Percentiles rank a stretch among this genome's conserved stretches.
phyloP scores from a whole-genome alignment of 1,140 invertebrate species.

The Zaprionus ghesquierei region DNA sequence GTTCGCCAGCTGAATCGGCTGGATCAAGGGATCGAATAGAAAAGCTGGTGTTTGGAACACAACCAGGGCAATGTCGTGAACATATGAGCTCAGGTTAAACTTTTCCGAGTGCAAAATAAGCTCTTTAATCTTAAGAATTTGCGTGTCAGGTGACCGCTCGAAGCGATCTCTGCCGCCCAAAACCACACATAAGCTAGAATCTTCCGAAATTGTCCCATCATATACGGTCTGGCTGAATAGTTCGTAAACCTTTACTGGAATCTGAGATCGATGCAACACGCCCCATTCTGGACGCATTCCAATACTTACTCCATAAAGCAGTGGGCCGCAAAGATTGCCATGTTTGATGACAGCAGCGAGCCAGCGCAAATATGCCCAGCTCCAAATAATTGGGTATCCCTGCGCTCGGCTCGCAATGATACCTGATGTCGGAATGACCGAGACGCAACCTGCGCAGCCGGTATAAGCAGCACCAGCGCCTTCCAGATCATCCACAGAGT shows the following conservation, averaged over 20 bases:
- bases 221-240: slow-evolving; percentile 15
- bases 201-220: slow-evolving; percentile 25
- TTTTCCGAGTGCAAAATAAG: background rate
- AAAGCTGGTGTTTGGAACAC: too few species aligned
- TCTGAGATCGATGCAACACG: too few species aligned
- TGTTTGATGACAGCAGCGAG: slow-evolving; percentile 54
- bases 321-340: slow-evolving; percentile 81
- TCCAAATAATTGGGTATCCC: slow-evolving; percentile 26
- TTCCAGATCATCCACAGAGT: background rate
- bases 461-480: background rate
- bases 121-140: slow-evolving; percentile 1
- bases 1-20: background rate
- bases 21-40: too few species aligned
- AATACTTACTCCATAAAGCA: slow-evolving; percentile 75
- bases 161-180: slow-evolving; percentile 31
- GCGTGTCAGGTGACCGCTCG: background rate
- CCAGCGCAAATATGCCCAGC: slow-evolving; percentile 66
- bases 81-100: slow-evolving; percentile 36
- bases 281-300: too few species aligned
- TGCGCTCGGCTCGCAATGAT: slow-evolving; percentile 30
- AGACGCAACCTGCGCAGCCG: too few species aligned
- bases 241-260: too few species aligned
- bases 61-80: slow-evolving; percentile 42
- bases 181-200: slow-evolving; percentile 25
- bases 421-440: slow-evolving; percentile 44